A percentile compares a stretch with the other conserved stretches of the same genome.
Conservation (phyloP, 2,888 invertebrate species). For the Serripes groenlandicus region DNA sequence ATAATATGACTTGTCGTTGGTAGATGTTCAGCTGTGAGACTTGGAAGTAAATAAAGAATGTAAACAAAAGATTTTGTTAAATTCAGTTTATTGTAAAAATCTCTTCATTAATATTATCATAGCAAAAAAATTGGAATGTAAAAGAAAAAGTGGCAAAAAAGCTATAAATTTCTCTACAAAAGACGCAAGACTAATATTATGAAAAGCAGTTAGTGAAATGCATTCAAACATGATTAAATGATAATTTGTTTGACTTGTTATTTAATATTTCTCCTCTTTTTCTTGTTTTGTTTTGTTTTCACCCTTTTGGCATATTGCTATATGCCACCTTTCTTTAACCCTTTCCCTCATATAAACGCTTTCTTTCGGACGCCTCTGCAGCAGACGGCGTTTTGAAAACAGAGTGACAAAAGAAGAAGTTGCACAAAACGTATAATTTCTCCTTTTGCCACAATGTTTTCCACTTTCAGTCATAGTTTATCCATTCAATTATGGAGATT, state of each 20-base stretch:
- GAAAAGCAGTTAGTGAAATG: constrained; percentile 19
- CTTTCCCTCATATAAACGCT: background rate
- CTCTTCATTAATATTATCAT: constrained; percentile 1
- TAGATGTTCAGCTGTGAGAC: too few species aligned
- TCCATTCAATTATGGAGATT: too few species aligned
- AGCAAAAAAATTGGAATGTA: constrained; percentile 24
- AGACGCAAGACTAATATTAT: constrained; percentile 9
- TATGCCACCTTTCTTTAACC: background rate
- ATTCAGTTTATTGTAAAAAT: constrained; percentile 21
- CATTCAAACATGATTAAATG: constrained; percentile 23
- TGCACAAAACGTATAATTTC: too few species aligned
- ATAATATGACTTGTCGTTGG: too few species aligned
- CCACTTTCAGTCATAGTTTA: too few species aligned
- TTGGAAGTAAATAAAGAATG: background rate
- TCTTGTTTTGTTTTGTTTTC: too few species aligned
- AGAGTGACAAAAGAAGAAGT: background rate
- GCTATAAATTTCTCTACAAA: background rate
- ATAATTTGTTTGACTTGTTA: too few species aligned
- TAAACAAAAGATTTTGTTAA: background rate
- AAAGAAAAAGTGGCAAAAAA: constrained; percentile 13
- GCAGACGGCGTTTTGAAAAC: background rate
- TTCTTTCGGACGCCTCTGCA: background rate
- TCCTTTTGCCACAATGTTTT: too few species aligned
- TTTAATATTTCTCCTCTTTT: too few species aligned
- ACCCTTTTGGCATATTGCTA: too few species aligned